These are phyloP conservation scores for Drosophila vallismaia DNA, from an alignment of 2,888 invertebrate genomes.

Conservation along the genomic window DNA sequence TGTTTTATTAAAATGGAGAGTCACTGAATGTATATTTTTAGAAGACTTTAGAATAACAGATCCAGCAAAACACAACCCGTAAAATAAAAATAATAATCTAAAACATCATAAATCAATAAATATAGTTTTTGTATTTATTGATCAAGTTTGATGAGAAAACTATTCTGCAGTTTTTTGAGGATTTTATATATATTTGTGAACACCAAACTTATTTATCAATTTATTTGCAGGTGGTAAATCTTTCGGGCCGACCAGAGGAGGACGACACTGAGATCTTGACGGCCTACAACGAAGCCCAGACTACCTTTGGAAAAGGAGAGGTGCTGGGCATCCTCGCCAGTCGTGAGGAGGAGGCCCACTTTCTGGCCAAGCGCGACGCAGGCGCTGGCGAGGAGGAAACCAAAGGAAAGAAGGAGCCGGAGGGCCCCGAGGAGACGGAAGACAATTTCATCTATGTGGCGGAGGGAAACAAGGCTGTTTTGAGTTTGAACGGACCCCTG, in stretches of 20 bases:
- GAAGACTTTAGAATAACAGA: background rate
- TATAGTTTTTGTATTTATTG: background rate
- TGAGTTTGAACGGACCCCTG: conserved; percentile 85
- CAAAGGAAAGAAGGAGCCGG: conserved; percentile 41
- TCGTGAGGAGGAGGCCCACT: conserved; percentile 81
- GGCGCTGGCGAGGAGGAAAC: conserved; percentile 64
- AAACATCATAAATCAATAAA: background rate
- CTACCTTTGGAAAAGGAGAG: conserved; percentile 86
- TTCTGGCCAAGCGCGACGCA: conserved; percentile 78
- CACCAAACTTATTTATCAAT: background rate
- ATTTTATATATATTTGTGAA: too few species aligned
- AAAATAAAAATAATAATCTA: background rate
- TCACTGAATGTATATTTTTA: background rate
- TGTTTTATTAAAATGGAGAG: too few species aligned
- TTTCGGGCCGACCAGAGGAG: conserved; percentile 85
- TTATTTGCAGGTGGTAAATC: conserved; percentile 84
- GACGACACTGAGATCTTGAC: conserved; percentile 86
- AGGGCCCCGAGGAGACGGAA: conserved; percentile 78
- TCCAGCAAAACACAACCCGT: background rate
- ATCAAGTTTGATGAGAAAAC: too few species aligned
- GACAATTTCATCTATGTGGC: conserved; percentile 85
- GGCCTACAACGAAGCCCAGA: conserved; percentile 86
- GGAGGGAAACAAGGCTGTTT: conserved; percentile 85
- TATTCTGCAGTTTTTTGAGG: too few species aligned
- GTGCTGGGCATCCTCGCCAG: conserved; percentile 86